phyloP scores from a whole-genome alignment of 2,797 vertebrate genomes.

The Periophthalmus magnuspinnatus region DNA sequence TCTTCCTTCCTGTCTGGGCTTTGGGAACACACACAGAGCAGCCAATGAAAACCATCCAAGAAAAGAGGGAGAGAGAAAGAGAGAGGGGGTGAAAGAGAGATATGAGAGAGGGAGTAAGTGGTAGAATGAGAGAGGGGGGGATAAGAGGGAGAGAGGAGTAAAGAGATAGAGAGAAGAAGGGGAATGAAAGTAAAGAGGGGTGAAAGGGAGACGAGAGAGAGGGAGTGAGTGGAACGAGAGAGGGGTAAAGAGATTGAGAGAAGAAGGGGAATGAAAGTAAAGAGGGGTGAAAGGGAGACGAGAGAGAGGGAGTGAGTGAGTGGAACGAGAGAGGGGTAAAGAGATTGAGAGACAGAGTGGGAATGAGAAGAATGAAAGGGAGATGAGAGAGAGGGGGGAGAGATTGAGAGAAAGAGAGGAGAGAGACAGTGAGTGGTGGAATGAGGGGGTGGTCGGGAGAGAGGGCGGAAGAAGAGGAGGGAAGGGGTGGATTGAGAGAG shows the following conservation, averaged over 20 bases:
- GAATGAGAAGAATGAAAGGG: no score
- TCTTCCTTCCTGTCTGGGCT: slow-evolving; percentile 84
- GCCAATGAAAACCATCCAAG: slow-evolving; percentile 66
- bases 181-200: slow-evolving; percentile 25
- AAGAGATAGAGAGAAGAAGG: not conserved
- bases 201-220: slow-evolving; percentile 32
- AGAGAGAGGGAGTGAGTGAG: slow-evolving; percentile 57
- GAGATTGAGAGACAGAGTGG: not conserved
- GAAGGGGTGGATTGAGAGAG: slow-evolving; percentile 15
- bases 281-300: no score
- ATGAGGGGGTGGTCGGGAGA: no score
- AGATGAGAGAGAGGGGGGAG: slow-evolving; percentile 50
- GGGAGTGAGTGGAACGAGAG: slow-evolving; percentile 27
- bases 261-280: no score
- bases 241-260: slow-evolving; percentile 11
- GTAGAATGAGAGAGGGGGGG: slow-evolving; percentile 32
- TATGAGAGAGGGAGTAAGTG: slow-evolving; percentile 23
- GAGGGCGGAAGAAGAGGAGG: slow-evolving; percentile 37
- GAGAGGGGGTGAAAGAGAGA: slow-evolving; percentile 27
- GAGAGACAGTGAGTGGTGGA: no score
- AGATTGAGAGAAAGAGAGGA: slow-evolving; percentile 59
- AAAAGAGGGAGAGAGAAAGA: slow-evolving; percentile 45
- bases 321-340: slow-evolving; percentile 14
- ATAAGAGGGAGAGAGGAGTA: slow-evolving; percentile 31
- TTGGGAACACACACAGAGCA: slow-evolving; percentile 44